Evolutionary conservation across 2,797 vertebrate species (phyloP), one percentile per base, ranked within the genome.

Genomic region (Falco concolor): DNA sequence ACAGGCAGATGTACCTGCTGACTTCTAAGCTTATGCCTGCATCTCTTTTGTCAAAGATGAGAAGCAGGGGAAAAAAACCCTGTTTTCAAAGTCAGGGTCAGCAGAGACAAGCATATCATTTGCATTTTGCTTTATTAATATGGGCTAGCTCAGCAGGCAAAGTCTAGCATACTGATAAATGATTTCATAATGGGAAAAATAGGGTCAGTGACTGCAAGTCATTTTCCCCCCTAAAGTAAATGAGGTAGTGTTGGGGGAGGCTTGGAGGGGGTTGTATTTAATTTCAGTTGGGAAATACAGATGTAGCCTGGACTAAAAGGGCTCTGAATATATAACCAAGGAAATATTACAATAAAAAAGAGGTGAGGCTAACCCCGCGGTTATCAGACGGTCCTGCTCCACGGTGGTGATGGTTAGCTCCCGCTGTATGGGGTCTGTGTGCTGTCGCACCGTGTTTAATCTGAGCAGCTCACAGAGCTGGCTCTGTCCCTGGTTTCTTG

Each of bases 101-200:
- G 82, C 65, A 89, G 63, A 87, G 54, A 59, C 21, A 45, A 80
- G 75, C 42, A 47, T 40, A 50, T 56, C 13, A 92, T 95, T 95
- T 97, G 68, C 81, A 82, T 96, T 87, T 92, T 45, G 60, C 68
- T 90, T 93, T 90, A 89, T 90, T 85, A 90, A 84, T 70, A 38
- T 87, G 36, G 36, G 24, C 68, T 86, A 84, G 44, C 82, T 93
- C 52, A 89, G 87, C 47, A 83, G 77, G 84, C 20, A 4, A 81
- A 89, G 38, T 56, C 54, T 81, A 75, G 38, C 59, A 79, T 76
- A 56, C 34, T 78, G 80, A 94, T 79, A 88, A 93, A 93, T 89
- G 8, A 88, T 94, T 95, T 79, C 8, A 1, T 92, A 89, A 83
- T 2, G 7, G 74, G 91, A 90, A 92, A 96, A 94, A 54, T 45